phyloP scores from a whole-genome alignment of 2,113 vertebrate genomes.

The Chloebia gouldiae region DNA sequence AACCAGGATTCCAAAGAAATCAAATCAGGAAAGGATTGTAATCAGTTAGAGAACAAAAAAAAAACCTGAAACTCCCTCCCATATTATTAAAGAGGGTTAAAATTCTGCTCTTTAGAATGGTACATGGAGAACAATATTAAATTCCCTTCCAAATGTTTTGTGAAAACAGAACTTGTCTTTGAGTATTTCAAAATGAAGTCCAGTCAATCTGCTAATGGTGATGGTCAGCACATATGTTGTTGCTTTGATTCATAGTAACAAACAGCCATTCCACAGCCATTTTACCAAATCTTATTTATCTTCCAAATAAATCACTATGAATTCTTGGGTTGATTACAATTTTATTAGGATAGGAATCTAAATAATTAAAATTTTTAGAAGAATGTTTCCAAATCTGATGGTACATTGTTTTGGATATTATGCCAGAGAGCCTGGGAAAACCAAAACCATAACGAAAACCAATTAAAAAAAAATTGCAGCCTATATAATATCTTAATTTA shows the following conservation, averaged over 20 bases:
- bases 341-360: background rate
- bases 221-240: background rate
- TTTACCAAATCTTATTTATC: no score
- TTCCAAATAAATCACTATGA: background rate
- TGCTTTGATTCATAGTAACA: no score
- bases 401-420: background rate
- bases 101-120: background rate
- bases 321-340: background rate
- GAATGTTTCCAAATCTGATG: background rate
- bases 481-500: background rate
- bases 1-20: no score
- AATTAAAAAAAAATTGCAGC: background rate
- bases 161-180: background rate
- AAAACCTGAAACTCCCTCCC: fast-evolving
- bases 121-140: background rate
- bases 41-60: background rate
- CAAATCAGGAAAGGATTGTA: background rate
- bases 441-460: background rate
- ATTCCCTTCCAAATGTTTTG: background rate
- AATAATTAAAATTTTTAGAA: background rate
- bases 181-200: background rate
- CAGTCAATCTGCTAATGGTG: background rate
- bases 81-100: background rate
- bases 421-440: background rate
- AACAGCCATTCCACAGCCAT: no score